A percentile compares a stretch with the other conserved stretches of the same genome.
These are phyloP conservation scores for Paracyclopina nana DNA, from an alignment of 1,140 invertebrate genomes.

Conservation along the genomic window DNA sequence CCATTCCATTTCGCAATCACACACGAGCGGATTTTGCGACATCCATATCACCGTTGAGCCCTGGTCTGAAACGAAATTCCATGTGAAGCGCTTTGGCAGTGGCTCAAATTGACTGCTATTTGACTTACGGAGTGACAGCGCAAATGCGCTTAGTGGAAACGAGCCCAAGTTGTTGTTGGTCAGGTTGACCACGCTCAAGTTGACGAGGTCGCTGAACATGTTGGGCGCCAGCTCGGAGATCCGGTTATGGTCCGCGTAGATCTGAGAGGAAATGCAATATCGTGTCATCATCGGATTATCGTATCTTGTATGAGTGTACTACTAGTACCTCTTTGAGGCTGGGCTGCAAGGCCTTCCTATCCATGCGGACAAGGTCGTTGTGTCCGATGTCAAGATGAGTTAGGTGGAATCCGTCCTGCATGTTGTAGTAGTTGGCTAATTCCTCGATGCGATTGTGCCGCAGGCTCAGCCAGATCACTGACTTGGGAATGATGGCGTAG, in stretches of 20 bases:
- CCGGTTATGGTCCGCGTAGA: not conserved
- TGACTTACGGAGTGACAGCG: not conserved
- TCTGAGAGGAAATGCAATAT: not conserved
- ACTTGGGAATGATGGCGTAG: conserved; percentile 63
- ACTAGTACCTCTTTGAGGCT: conserved; percentile 20
- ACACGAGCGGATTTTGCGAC: conserved; percentile 68
- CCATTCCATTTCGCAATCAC: conserved; percentile 68
- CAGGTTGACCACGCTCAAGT: not conserved
- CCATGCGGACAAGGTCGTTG: conserved; percentile 41
- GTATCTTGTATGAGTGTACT: not conserved
- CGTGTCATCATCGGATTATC: too few species aligned
- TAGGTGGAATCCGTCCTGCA: conserved; percentile 42
- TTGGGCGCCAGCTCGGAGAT: not conserved
- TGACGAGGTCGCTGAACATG: not conserved
- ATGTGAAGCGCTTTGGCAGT: not conserved
- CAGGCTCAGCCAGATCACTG: conserved; percentile 70
- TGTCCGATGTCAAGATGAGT: conserved; percentile 54
- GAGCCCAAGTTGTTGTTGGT: not conserved
- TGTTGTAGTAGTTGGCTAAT: conserved; percentile 61
- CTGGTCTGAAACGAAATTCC: not conserved
- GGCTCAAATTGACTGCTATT: not conserved
- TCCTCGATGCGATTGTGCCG: conserved; percentile 67
- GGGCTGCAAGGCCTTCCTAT: conserved; percentile 19
- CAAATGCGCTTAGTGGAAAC: not conserved
- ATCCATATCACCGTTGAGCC: conserved; percentile 59